These are phyloP conservation scores for Hydrocynus forskahlii DNA, from an alignment of 2,797 vertebrate species.

Conservation along the genomic window DNA sequence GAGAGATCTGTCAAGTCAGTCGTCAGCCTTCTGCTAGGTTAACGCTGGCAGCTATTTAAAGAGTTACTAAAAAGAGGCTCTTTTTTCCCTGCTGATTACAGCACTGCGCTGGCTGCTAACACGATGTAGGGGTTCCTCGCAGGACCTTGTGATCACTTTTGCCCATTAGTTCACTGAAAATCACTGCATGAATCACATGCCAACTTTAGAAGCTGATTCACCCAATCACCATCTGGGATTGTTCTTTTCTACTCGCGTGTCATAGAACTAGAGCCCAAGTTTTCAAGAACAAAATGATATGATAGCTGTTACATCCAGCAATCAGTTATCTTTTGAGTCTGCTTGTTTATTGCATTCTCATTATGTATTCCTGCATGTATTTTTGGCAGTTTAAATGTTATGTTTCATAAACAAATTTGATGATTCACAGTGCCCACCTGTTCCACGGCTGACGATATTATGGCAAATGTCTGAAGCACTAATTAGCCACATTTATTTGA, in stretches of 20 bases:
- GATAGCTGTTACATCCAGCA: not conserved
- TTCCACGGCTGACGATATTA: not conserved
- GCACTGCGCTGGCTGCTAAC: not conserved
- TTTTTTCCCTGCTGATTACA: constrained; percentile 10
- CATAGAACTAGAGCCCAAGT: not conserved
- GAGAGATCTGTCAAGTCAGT: constrained; percentile 5
- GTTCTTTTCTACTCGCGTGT: constrained; percentile 1
- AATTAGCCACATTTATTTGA: not conserved
- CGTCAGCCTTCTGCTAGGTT: constrained; percentile 5
- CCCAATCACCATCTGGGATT: constrained; percentile 19
- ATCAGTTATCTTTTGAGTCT: not conserved
- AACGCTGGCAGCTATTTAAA: constrained; percentile 29
- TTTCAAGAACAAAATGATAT: not conserved
- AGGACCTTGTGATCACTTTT: not conserved
- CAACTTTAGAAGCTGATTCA: not conserved
- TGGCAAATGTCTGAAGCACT: not conserved
- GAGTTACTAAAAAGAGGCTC: constrained; percentile 16
- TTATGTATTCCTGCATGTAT: not conserved
- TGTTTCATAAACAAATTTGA: constrained; percentile 5
- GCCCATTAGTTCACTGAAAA: not conserved
- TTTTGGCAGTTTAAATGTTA: constrained; percentile 9
- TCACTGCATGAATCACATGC: not conserved
- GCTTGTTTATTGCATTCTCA: not conserved
- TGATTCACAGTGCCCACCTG: constrained; percentile 26
- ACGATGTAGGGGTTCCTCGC: not conserved